Evolutionary conservation across 53 echinoderm and acorn worm species (phyloP), one percentile per base, ranked within the genome.

Genomic region (Temnopleurus reevesii): DNA sequence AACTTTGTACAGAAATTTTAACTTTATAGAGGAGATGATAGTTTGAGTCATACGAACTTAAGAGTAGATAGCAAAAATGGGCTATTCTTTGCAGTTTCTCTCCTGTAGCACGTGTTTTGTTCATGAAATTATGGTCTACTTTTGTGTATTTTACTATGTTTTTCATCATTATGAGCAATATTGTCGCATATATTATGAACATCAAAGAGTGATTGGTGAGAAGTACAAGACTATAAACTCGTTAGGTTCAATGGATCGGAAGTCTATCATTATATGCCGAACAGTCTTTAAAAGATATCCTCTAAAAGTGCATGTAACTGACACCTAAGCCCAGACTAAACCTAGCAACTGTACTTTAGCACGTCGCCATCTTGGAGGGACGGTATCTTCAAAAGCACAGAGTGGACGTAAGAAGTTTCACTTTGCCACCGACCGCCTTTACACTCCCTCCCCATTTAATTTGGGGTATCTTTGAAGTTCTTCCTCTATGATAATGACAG

Each of bases 311-410:
- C 71, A n/a, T n/a, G n/a, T n/a, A 71, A 38, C 71, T 71, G 71
- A 71, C 71, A 38, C 71, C n/a, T n/a, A n/a, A n/a, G 8, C n/a
- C 38, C 41, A 8, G 41, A 71, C 36, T 38, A 19, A 0, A 36
- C 21, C 13, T 34, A 7, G 33, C 34, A 18, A 34, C 36, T 71
- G 71, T 41, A 71, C 71, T 71, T 41, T 71, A 36, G 15, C 38
- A 71, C 71, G 41, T 36, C 58, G 19, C 8, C 0, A 31, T 17
- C 9, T 18, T 71, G 51, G 51, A 28, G 28, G 24, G 46, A 80
- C 80, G 80, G 80, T 80, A 27, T 46, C 80, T 49, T 80, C 80
- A 80, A 80, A 80, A 47, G 80, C 3, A 51, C 51, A 79, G 6
- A 71, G 41, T 71, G 71, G 71, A 71, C 71, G 21, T 71, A 71